These are phyloP conservation scores for Corvus hawaiiensis DNA, from an alignment of 2,113 vertebrate species.

Conservation along the genomic window DNA sequence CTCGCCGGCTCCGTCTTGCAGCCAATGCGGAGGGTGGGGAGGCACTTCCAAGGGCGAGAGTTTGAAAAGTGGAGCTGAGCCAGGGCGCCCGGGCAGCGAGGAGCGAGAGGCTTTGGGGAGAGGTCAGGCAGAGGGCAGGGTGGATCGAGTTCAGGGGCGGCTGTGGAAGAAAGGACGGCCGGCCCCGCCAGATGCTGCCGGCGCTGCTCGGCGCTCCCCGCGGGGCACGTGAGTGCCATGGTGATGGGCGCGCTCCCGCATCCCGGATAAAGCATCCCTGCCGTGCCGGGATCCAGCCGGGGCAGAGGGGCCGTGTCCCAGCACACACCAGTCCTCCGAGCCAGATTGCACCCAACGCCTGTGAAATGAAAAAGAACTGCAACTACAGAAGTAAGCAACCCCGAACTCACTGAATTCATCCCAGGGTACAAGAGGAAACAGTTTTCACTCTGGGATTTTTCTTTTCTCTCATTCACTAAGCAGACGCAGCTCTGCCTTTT, in stretches of 20 bases:
- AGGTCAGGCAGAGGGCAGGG: constrained; percentile 50
- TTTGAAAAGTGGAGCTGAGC: neutral
- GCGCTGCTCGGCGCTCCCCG: neutral
- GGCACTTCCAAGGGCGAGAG: neutral
- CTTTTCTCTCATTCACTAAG: neutral
- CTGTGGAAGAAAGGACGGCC: neutral
- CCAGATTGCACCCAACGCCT: neutral
- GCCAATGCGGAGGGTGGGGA: neutral
- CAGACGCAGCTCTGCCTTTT: neutral
- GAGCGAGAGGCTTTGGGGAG: neutral
- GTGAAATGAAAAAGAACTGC: neutral
- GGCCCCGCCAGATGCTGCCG: constrained; percentile 8
- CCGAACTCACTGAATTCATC: neutral
- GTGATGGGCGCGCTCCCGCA: neutral
- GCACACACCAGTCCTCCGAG: neutral
- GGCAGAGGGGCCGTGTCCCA: neutral
- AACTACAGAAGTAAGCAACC: neutral
- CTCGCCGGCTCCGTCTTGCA: neutral
- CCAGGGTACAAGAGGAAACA: neutral
- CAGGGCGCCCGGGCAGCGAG: neutral
- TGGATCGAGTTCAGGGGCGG: neutral
- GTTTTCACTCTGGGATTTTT: neutral
- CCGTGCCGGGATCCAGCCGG: neutral
- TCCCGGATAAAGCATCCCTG: neutral
- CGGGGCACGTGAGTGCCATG: neutral